Conservation (phyloP, 2,797 vertebrate genomes). For the Anguilla obscura region DNA sequence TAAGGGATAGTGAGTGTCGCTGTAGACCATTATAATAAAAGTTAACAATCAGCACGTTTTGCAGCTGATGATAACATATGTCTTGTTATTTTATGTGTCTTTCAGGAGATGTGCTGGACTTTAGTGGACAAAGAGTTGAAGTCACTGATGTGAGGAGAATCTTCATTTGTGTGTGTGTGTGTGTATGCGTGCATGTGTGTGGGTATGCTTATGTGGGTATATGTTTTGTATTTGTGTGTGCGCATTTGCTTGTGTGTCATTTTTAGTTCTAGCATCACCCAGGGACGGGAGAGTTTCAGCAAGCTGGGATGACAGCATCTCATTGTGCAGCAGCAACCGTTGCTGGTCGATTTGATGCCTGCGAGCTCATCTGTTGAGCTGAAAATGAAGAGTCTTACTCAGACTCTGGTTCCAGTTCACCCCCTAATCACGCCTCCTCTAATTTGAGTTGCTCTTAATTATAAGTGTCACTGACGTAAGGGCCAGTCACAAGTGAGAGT, state of each 20-base stretch:
- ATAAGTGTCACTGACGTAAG: too few species aligned
- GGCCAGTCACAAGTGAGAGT: too few species aligned
- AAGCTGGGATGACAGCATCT: not conserved
- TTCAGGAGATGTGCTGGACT: conserved; percentile 76
- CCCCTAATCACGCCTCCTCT: too few species aligned
- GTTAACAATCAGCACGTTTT: not conserved
- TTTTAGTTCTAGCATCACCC: not conserved
- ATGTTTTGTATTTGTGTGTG: too few species aligned
- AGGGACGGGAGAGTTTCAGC: not conserved
- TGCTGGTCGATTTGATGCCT: not conserved
- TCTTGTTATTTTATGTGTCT: conserved; percentile 41
- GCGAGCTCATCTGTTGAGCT: not conserved
- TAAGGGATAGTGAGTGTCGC: too few species aligned
- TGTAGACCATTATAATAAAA: not conserved
- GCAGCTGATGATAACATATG: not conserved
- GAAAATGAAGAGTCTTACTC: too few species aligned
- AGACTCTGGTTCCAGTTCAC: too few species aligned
- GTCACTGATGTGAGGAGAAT: conserved; percentile 24
- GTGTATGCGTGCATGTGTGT: not conserved
- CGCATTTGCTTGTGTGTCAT: not conserved
- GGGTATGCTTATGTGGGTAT: not conserved
- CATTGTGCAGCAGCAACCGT: not conserved
- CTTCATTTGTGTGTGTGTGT: not conserved
- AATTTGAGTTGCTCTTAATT: too few species aligned
- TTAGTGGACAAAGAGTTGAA: conserved; percentile 70